These are phyloP conservation scores for Sphaerophoria taeniata DNA, from an alignment of 2,888 invertebrate species.

Conservation along the genomic window DNA sequence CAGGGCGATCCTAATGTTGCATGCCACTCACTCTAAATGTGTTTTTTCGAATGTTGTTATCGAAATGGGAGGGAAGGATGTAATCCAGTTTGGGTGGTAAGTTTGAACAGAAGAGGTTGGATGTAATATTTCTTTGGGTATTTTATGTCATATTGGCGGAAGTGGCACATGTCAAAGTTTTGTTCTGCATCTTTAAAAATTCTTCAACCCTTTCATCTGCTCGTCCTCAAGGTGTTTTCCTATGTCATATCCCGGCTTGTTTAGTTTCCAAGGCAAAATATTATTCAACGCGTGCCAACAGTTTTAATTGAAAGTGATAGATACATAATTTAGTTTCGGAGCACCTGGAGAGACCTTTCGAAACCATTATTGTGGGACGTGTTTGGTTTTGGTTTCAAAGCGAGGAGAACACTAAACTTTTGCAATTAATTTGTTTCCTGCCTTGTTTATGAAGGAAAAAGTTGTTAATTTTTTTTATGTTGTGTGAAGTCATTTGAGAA, in stretches of 20 bases:
- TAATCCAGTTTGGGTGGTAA: constrained; percentile 23
- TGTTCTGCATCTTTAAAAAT: constrained; percentile 1
- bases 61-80: not conserved
- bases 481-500: not conserved
- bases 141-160: constrained; percentile 38
- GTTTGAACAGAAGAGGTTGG: not conserved
- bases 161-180: constrained; percentile 52
- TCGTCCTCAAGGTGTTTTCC: constrained; percentile 22
- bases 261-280: constrained; percentile 10
- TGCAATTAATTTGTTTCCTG: constrained; percentile 36
- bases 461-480: not conserved
- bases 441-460: not conserved
- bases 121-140: not conserved
- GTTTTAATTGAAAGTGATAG: constrained; percentile 20
- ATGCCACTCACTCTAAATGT: constrained; percentile 29
- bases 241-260: not conserved
- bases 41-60: not conserved
- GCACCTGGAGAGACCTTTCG: constrained; percentile 28
- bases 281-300: constrained; percentile 36
- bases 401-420: constrained; percentile 15
- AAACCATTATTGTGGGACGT: constrained; percentile 3
- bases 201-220: constrained; percentile 35
- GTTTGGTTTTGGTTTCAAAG: not conserved
- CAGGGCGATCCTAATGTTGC: constrained; percentile 40
- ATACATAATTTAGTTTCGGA: not conserved